phyloP scores from a whole-genome alignment of 2,888 invertebrate species.

The Frankliniella intonsa region DNA sequence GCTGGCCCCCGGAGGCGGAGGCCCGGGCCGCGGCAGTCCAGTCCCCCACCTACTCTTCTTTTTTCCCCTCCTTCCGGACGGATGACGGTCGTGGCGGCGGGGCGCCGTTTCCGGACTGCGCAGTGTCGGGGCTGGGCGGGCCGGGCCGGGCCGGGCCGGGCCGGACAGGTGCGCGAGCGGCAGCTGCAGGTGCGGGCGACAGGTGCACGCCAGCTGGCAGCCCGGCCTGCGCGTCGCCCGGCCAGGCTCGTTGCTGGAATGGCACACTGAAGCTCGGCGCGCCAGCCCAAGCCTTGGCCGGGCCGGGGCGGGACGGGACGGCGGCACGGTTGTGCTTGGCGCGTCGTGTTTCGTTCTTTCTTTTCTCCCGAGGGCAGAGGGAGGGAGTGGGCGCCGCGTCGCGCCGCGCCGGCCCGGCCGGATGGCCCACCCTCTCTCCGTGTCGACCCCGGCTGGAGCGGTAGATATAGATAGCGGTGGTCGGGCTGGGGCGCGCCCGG shows the following conservation, averaged over 20 bases:
- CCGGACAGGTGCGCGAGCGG: background rate
- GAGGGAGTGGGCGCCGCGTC: background rate
- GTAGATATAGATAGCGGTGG: background rate
- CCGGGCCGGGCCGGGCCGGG: background rate
- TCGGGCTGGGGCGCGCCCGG: background rate
- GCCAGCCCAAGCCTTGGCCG: too few relatives aligned
- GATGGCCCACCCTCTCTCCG: background rate
- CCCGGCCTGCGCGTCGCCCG: background rate
- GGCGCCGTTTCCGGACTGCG: background rate
- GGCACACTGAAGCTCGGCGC: too few relatives aligned
- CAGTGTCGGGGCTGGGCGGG: background rate
- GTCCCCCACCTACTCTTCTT: background rate
- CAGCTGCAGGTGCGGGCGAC: constrained; percentile 28
- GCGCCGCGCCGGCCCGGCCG: background rate
- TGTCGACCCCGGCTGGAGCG: too few relatives aligned
- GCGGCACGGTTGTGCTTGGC: background rate
- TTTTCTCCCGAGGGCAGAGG: background rate
- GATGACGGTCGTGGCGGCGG: background rate
- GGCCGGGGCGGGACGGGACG: background rate
- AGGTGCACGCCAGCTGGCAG: constrained; percentile 15
- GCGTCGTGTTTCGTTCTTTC: background rate
- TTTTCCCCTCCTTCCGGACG: background rate
- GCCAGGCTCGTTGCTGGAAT: background rate
- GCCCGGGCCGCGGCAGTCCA: background rate
- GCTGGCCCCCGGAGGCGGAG: too few relatives aligned